phyloP scores from a whole-genome alignment of 2,113 vertebrate species.

The Heliornis fulica region DNA sequence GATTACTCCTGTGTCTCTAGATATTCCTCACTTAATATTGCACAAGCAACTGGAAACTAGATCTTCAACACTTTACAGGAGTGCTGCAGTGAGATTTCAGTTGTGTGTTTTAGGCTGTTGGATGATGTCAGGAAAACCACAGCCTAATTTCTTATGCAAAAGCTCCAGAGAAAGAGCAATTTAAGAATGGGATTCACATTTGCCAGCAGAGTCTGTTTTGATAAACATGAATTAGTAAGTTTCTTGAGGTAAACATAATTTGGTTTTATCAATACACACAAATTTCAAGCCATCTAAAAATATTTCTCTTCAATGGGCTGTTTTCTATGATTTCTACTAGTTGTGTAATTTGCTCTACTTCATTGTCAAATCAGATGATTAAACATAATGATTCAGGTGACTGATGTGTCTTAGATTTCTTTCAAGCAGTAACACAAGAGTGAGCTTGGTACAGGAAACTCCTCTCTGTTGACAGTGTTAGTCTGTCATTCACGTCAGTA shows the following conservation, averaged over 20 bases:
- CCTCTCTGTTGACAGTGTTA: neutral
- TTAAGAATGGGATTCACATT: neutral
- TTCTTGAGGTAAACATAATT: neutral
- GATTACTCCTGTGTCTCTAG: neutral
- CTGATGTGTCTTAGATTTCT: neutral
- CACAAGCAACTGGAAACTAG: neutral
- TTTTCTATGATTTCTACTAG: neutral
- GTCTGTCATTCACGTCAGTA: neutral
- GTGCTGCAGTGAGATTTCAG: neutral
- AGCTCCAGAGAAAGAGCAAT: neutral
- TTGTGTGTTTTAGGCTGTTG: neutral
- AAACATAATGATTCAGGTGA: neutral
- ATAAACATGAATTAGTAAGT: neutral
- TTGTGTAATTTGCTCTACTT: neutral
- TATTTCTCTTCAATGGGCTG: neutral
- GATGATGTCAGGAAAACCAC: neutral
- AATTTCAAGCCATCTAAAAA: neutral
- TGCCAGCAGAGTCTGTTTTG: neutral
- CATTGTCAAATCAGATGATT: neutral
- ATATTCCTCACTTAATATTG: neutral
- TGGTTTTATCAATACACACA: neutral
- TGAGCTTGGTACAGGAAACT: neutral
- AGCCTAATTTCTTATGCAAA: neutral
- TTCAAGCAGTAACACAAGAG: neutral
- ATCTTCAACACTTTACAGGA: neutral